Percentiles rank a stretch among this genome's conserved stretches.
Conservation (phyloP, 2,888 invertebrate species). For the Leucophora obtusa region DNA sequence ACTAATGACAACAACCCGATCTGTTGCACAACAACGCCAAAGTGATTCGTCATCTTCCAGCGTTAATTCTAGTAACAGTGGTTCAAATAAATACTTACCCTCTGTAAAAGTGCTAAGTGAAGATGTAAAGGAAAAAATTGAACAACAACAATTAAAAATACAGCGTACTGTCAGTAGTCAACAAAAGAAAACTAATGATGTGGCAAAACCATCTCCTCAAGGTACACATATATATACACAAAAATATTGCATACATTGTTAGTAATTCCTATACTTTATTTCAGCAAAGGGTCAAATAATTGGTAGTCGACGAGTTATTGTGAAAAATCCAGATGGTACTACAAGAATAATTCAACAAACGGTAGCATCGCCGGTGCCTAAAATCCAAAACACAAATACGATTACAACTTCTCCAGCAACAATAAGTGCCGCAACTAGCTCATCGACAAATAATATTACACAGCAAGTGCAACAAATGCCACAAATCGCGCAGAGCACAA, state of each 20-base stretch:
- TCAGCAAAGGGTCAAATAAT: constrained; percentile 71
- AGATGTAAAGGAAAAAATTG: constrained; percentile 94
- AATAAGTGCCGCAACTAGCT: constrained; percentile 13
- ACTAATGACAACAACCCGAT: constrained; percentile 79
- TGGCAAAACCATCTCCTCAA: constrained; percentile 79
- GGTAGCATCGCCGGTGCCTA: constrained; percentile 80
- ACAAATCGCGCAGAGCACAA: constrained; percentile 75
- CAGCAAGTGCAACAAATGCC: constrained; percentile 80
- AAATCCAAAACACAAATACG: constrained; percentile 78
- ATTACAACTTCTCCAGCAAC: constrained; percentile 83
- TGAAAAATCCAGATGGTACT: constrained; percentile 81
- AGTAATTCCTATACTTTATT: neutral
- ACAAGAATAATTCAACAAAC: constrained; percentile 83
- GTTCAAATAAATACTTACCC: constrained; percentile 75
- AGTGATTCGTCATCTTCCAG: constrained; percentile 67
- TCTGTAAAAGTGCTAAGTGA: constrained; percentile 76
- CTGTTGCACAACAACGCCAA: constrained; percentile 80
- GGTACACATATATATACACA: constrained; percentile 53
- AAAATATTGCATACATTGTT: too few species aligned
- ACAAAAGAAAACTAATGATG: constrained; percentile 86
- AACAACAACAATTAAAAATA: constrained; percentile 92
- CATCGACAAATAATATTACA: constrained; percentile 77
- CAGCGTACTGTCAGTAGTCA: constrained; percentile 92
- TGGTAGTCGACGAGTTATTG: constrained; percentile 77
- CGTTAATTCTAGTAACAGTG: constrained; percentile 67